phyloP scores from a whole-genome alignment of 2,797 vertebrate genomes.

The Bucorvus abyssinicus region DNA sequence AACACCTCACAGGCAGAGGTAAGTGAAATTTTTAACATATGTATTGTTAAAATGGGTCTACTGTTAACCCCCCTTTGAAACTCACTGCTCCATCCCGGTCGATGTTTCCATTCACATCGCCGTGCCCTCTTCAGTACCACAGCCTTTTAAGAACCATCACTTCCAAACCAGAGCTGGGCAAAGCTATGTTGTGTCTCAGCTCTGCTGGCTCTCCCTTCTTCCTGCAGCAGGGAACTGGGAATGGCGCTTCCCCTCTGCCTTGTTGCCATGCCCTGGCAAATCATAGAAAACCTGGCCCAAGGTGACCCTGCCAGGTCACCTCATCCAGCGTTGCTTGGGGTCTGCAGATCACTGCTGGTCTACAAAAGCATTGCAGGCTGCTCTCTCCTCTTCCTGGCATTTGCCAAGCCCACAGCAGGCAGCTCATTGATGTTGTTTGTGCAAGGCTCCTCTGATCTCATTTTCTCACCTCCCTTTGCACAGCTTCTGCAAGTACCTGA shows the following conservation, averaged over 20 bases:
- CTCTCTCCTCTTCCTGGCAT: background rate
- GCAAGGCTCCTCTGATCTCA: background rate
- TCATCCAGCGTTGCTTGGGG: background rate
- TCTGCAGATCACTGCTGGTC: background rate
- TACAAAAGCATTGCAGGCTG: background rate
- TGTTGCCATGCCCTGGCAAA: background rate
- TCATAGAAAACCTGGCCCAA: background rate
- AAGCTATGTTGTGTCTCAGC: background rate
- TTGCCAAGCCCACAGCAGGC: background rate
- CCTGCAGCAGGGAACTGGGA: background rate
- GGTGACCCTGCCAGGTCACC: background rate
- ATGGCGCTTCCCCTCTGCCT: background rate
- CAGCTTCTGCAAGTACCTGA: background rate
- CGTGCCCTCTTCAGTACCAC: background rate
- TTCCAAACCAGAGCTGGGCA: background rate
- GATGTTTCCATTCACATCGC: background rate
- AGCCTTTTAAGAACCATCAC: background rate
- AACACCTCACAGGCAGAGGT: slow-evolving; percentile 81
- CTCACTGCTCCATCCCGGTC: background rate
- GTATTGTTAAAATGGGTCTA: background rate
- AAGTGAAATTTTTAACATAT: slow-evolving; percentile 49
- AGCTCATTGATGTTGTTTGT: background rate
- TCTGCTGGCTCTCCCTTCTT: background rate
- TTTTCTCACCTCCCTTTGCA: background rate
- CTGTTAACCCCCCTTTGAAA: background rate